A percentile compares a stretch with the other conserved stretches of the same genome.
These are phyloP conservation scores for Empidonax alnorum DNA, from an alignment of 2,113 vertebrate species.

Conservation along the genomic window DNA sequence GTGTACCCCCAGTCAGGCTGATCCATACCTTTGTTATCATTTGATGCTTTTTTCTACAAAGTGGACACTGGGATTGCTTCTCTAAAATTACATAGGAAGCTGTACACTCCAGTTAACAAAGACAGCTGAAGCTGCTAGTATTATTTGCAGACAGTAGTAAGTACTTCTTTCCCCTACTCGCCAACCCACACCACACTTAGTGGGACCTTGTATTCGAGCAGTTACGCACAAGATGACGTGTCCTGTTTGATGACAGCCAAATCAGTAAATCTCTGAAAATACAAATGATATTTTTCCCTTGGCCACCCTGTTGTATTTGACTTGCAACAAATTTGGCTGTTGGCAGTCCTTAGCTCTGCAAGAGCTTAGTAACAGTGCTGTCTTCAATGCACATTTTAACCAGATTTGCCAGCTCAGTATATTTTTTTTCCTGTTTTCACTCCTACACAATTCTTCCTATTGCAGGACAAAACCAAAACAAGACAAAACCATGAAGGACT, in stretches of 20 bases:
- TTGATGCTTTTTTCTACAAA: neutral
- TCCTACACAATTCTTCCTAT: neutral
- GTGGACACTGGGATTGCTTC: neutral
- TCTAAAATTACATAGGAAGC: neutral
- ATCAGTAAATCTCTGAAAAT: constrained; percentile 1
- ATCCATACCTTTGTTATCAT: neutral
- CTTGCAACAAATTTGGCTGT: neutral
- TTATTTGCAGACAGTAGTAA: neutral
- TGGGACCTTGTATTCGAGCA: neutral
- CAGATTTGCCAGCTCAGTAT: neutral
- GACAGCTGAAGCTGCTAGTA: neutral
- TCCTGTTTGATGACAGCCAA: neutral
- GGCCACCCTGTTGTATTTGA: neutral
- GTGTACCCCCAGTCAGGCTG: neutral
- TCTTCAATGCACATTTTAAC: neutral
- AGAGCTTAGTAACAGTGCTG: neutral
- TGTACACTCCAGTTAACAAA: neutral
- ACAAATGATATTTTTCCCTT: neutral
- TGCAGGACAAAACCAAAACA: neutral
- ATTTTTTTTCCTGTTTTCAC: neutral
- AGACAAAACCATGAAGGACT: neutral
- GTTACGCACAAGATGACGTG: neutral
- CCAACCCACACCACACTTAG: neutral
- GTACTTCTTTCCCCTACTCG: neutral
- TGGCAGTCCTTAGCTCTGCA: neutral